Base-by-base conservation (phyloP, 2,113 vertebrate genomes). In the Camelus bactrianus region DNA sequence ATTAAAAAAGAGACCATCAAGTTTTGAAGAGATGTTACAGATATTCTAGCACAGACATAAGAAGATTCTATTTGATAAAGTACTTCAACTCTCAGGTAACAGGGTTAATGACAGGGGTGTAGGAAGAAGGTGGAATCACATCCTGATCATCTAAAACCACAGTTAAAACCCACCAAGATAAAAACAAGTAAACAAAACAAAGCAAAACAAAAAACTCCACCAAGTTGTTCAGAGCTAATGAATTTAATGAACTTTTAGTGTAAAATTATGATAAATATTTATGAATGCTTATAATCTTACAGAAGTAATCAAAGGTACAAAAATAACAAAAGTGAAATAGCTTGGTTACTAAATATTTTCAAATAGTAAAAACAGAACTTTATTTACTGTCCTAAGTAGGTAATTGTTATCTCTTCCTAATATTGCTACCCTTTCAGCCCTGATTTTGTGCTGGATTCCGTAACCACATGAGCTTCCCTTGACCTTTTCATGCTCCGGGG, bases 21-120 rank as follows among this genome's bases (percentile, higher is more conserved):
- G 8, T n/a, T 95, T 50, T 92, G 56, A 92, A 94, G 65, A 77
- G 46, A 52, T 95, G 58, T 95, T 94, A 77, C 86, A 79, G 28
- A 77, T 77, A 60, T 35, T 89, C 72, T 65, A 89, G 67, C 35
- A 70, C 38, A 81, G 11, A 65, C 3, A 6, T 75, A 86, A 60
- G 64, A 83, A 85, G 84, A 65, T 58, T 12, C 24, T 87, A n/a
- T 77, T 93, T 75, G 77, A 69, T 77, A 84, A 83, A 83, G 46
- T 80, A 26, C 70, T 95, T 93, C 30, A 75, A 9, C 46, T 89
- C 42, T 70, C 8, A 35, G 16, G 86, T 92, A 82, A 77, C n/a
- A 73, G 67, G 28, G 19, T 75, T 92, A 94, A 58, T 89, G 73
- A 13, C 62, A 87, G 19, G 60, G 46, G 19, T 91, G 20, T 42